A percentile compares a stretch with the other conserved stretches of the same genome.
Conservation (phyloP, 2,888 invertebrate species). For the Lissonota sp. region DNA sequence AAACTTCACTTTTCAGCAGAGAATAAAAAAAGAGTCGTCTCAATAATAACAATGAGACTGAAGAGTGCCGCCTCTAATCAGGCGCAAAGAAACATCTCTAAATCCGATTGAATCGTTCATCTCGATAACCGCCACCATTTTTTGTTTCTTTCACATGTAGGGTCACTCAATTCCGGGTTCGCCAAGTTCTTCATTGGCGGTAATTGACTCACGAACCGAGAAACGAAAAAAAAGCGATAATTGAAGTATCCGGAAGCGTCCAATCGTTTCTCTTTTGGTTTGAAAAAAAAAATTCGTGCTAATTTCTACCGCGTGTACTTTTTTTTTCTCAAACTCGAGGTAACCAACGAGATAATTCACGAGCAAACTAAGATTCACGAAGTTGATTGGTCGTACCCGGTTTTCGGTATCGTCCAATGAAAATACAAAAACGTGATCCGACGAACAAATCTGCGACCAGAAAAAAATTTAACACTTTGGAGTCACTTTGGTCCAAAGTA, state of each 20-base stretch:
- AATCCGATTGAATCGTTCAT: background rate
- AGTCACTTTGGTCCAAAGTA: no score
- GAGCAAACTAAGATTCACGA: constrained; percentile 36
- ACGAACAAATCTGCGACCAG: no score
- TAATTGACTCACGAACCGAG: constrained; percentile 51
- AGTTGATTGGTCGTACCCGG: constrained; percentile 49
- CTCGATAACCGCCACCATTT: constrained; percentile 27
- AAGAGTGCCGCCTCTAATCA: no score
- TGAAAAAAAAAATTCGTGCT: constrained; percentile 40
- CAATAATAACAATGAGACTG: no score
- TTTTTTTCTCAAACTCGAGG: background rate
- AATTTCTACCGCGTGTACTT: constrained; percentile 28
- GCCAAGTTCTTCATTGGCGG: constrained; percentile 16
- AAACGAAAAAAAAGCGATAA: constrained; percentile 36
- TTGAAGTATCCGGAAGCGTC: constrained; percentile 39
- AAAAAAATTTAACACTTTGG: no score
- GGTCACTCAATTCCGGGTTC: no score
- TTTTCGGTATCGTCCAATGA: constrained; percentile 43
- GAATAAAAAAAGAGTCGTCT: no score
- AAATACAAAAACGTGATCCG: background rate
- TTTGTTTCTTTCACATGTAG: constrained; percentile 1
- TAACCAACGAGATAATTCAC: constrained; percentile 18
- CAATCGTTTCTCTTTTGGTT: constrained; percentile 36
- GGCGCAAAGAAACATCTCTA: no score
- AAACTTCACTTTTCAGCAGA: no score